Conservation (phyloP, 1,140 invertebrate genomes). For the Drosophila orosa region DNA sequence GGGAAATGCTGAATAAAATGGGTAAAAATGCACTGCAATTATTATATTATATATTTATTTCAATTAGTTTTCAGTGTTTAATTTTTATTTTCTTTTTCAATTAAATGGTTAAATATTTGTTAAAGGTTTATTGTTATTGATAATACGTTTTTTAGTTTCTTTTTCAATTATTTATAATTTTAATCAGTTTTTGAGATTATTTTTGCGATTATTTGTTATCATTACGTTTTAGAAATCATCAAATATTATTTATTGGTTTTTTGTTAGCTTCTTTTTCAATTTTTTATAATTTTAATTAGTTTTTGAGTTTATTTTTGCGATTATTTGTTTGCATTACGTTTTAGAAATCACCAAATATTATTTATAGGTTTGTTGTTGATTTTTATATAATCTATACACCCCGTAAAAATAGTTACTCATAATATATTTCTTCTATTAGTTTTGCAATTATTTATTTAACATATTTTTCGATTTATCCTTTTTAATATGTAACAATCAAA, state of each 20-base stretch:
- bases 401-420: neutral
- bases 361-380: no score
- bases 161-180: neutral
- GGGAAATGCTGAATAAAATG: conserved; percentile 6
- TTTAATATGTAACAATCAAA: neutral
- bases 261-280: neutral
- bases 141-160: neutral
- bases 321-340: no score
- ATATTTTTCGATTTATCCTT: neutral
- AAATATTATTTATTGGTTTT: neutral
- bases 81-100: neutral
- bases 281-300: neutral
- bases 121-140: neutral
- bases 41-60: no score
- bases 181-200: neutral
- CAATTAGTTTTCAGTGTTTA: no score
- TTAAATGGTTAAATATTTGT: neutral
- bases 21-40: conserved; percentile 3
- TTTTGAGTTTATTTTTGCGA: neutral
- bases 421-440: neutral
- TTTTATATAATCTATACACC: neutral
- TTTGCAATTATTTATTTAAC: neutral
- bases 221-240: no score
- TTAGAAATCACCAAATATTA: neutral
- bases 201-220: no score